phyloP scores from a whole-genome alignment of 2,113 vertebrate genomes.

The Felis catus region DNA sequence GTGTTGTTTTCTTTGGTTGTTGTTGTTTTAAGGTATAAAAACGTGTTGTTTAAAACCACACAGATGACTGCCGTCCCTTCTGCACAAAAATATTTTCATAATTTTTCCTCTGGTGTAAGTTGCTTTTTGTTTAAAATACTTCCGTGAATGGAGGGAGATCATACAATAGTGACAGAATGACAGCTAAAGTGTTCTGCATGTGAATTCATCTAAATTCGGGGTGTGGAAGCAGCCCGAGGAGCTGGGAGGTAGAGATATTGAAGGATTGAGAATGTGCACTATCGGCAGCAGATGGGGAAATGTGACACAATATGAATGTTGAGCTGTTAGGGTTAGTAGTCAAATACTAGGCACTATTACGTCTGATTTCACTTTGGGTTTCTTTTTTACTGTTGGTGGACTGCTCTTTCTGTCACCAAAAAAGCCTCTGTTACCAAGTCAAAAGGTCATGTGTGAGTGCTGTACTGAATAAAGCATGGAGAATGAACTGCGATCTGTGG shows the following conservation, averaged over 20 bases:
- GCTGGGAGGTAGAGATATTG: too few species aligned
- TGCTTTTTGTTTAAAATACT: not conserved
- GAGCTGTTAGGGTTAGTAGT: accelerated
- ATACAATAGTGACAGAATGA: not conserved
- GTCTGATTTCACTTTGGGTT: not conserved
- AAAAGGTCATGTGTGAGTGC: not conserved
- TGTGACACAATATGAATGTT: not conserved
- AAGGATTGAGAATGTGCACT: not conserved
- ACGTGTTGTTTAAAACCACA: not conserved
- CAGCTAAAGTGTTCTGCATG: not conserved
- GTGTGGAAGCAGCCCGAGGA: not conserved
- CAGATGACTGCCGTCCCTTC: not conserved
- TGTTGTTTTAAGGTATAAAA: not conserved
- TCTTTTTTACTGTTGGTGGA: not conserved
- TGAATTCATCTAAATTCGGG: not conserved
- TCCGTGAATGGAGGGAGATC: not conserved
- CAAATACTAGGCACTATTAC: too few species aligned
- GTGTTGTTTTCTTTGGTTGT: not conserved
- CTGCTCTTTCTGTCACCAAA: not conserved
- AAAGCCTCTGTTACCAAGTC: not conserved
- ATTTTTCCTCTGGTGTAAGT: not conserved
- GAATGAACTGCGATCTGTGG: not conserved
- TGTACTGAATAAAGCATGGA: not conserved
- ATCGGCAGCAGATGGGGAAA: not conserved
- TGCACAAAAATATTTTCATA: not conserved